Evolutionary conservation across 2,888 invertebrate genomes (phyloP).

Genomic region (Iphiclides podalirius): DNA sequence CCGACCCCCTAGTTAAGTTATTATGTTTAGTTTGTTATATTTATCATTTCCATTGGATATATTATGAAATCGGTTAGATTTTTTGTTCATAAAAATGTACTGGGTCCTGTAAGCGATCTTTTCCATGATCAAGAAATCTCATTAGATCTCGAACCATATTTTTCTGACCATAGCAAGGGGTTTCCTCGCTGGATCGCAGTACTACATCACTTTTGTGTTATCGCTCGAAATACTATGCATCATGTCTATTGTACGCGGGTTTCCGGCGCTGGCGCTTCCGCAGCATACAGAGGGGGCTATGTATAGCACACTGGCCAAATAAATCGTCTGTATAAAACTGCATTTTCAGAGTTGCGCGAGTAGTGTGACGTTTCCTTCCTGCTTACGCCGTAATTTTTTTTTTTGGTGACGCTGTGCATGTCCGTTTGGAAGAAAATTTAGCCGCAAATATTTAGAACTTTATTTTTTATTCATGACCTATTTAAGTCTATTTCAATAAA

Average conservation of each 20-base stretch:
- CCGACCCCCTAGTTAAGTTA: too few species aligned
- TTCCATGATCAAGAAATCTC: neutral
- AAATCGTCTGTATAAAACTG: constrained; percentile 27
- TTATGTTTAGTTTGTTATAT: too few species aligned
- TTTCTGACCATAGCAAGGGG: constrained; percentile 7
- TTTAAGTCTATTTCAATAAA: too few species aligned
- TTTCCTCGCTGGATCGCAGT: neutral
- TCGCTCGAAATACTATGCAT: constrained; percentile 63
- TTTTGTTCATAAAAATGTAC: too few species aligned
- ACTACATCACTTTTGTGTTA: constrained; percentile 63
- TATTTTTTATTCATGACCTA: too few species aligned
- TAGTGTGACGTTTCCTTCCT: constrained; percentile 24
- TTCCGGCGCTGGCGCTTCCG: constrained; percentile 44
- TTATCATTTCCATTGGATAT: too few species aligned
- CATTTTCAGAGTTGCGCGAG: constrained; percentile 27
- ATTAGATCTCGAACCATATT: constrained; percentile 3
- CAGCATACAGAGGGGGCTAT: constrained; percentile 15
- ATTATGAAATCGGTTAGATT: too few species aligned
- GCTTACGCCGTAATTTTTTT: constrained; percentile 8
- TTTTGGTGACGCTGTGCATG: too few species aligned
- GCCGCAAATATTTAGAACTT: too few species aligned
- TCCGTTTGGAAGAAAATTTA: too few species aligned
- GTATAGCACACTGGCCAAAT: constrained; percentile 17
- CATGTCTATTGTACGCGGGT: constrained; percentile 60
- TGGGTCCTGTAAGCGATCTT: too few species aligned